Evolutionary conservation across 2,113 vertebrate genomes (phyloP), one percentile per base, ranked within the genome.

Genomic region (Notothenia coriiceps): DNA sequence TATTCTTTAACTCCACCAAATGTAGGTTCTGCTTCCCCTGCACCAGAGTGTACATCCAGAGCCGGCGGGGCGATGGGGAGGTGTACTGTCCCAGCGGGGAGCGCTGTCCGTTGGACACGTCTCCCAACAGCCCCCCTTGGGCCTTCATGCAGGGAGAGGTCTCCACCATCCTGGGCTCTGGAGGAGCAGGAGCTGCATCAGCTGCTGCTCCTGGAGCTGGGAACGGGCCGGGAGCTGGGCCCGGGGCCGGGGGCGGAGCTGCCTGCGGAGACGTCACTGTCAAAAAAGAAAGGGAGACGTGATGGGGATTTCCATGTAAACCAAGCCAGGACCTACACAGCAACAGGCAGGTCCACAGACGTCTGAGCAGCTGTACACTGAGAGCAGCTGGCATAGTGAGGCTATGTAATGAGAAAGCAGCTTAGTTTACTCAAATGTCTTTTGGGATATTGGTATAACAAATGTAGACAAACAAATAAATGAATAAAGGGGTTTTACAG

Each of bases 101-200:
- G 64, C 96, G 96, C 69, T 98, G 97, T 74, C 96, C 97, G 0
- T 81, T 97, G 76, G 96, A 96, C 71, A 96, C 95, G 65, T 97
- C 97, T 2, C 77, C 86, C 65, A 94, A 93, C 89, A 97, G 95
- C 0, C 95, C 97, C 6, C 97, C 97, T 6, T 98, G 97, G 97
- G 97, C 97, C 44, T 97, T 98, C 90, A 97, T 98, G 97, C 97
- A 97, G 83, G 97, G 96, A 0, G 97, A 98, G 88, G 96, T 97
- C 13, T 96, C 96, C 76, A 97, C 97, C 85, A 97, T 98, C 64
- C 86, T 97, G 51, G 97, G 96, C 2, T 86, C 86, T 0, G 88
- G 22, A 0, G 86, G 77, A 71, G 64, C 71, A 1, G 89, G 76
- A 29, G 63, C 90, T 2, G 57, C 80, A 0, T 60, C 91, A 1